Evolutionary conservation across 2,888 invertebrate species (phyloP), one percentile per base, ranked within the genome.

Genomic region (Hirtodrosophila trivittata): DNA sequence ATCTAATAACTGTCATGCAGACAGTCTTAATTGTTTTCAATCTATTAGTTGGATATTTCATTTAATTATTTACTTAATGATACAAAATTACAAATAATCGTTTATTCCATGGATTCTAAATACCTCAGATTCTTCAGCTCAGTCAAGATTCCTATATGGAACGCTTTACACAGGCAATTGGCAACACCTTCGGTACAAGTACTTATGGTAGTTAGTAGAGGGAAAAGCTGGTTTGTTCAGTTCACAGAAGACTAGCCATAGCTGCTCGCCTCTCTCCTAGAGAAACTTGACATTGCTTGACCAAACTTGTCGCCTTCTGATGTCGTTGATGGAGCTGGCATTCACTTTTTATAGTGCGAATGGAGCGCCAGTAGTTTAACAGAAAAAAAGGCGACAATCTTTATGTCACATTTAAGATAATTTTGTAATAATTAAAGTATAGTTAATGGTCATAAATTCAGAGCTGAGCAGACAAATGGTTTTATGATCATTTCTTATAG

Each of bases 231-330:
- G 72, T 72, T 72, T 58, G 41, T 68, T 45, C 54, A 55, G 41
- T 58, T 32, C 25, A n/a, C 13, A 21, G 13, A 12, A 32, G 30
- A 28, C 32, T 7, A 9, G 28, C 35, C 51, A 21, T 42, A 33
- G 8, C 49, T 10, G 32, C 8, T 13, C 25, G 14, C 37, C 43
- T 41, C 35, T 63, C 59, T 43, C 49, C 41, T 41, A 30, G 58
- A 71, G 69, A 83, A 83, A 83, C 83, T 83, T 78, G 77, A 83
- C 77, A 83, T 83, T 83, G 83, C 68, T 62, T 49, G 70, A 64
- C 74, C 77, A 75, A 72, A 71, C 63, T 45, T 41, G 65, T 49
- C 38, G 38, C 39, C 16, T 10, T 13, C 26, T 5, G 2, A 12
- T 14, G 2, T 30, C 9, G 35, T 30, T 39, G 33, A 41, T 52